Percentiles rank a stretch among this genome's conserved stretches.
phyloP scores from a whole-genome alignment of 30 jellyfish, hydroid and myxozoan species.

The Hydra vulgaris region DNA sequence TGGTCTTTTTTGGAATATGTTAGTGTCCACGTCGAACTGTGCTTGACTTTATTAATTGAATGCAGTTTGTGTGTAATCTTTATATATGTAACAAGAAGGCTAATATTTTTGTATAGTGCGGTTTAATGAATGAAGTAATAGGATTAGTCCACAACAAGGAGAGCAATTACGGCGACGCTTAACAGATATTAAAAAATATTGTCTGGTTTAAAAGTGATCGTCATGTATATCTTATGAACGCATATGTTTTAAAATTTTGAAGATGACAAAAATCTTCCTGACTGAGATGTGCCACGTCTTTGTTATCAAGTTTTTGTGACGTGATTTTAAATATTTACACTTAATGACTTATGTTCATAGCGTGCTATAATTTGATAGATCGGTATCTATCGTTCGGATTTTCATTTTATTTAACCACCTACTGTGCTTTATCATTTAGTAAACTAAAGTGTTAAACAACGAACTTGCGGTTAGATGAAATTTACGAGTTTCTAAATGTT shows the following conservation, averaged over 20 bases:
- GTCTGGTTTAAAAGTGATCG: not conserved
- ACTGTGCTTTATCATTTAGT: not conserved
- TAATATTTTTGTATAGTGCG: not conserved
- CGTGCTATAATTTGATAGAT: too few species aligned
- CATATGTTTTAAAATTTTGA: not conserved
- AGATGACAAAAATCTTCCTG: not conserved
- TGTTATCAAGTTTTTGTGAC: not conserved
- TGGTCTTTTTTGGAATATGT: too few species aligned
- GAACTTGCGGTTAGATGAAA: not conserved
- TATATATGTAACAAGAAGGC: not conserved
- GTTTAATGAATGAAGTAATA: not conserved
- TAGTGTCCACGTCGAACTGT: not conserved
- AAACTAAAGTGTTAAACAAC: not conserved
- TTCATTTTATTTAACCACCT: not conserved
- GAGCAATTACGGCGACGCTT: not conserved
- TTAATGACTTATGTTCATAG: too few species aligned
- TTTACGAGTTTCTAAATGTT: not conserved
- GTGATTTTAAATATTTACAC: not conserved
- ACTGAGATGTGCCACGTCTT: not conserved
- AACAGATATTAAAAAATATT: not conserved
- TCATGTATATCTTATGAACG: not conserved
- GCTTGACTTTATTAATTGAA: not conserved
- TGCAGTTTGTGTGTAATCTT: not conserved
- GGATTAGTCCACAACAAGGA: not conserved
- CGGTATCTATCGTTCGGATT: not conserved